Evolutionary conservation across 2,888 invertebrate genomes (phyloP).

Genomic region (Nemoura dubitans): DNA sequence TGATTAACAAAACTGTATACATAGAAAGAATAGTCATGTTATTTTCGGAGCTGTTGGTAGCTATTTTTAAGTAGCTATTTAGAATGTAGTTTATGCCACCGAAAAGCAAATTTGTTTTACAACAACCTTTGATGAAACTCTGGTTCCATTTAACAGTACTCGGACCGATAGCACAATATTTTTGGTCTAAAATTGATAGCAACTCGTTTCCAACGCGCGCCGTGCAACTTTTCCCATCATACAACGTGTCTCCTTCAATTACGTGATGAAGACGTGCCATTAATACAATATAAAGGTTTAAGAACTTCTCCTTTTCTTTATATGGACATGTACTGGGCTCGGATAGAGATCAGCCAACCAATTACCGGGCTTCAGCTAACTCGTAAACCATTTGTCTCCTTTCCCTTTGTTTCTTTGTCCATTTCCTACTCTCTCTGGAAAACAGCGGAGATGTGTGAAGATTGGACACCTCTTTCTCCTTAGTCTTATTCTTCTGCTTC

Average conservation of each 20-base stretch:
- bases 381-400: slow-evolving; percentile 50
- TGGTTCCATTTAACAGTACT: no score
- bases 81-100: no score
- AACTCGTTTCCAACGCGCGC: neutral
- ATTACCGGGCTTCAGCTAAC: slow-evolving; percentile 47
- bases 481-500: slow-evolving; percentile 24
- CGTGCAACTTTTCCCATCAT: neutral
- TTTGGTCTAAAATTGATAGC: no score
- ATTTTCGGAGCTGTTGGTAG: no score
- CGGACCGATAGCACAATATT: no score
- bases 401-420: slow-evolving; percentile 45
- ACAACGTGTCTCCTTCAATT: slow-evolving; percentile 36
- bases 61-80: no score
- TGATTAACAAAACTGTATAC: no score
- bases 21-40: no score
- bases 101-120: no score
- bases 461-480: slow-evolving; percentile 48
- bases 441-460: slow-evolving; percentile 47
- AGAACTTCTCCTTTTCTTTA: slow-evolving; percentile 38
- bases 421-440: slow-evolving; percentile 40
- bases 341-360: slow-evolving; percentile 46
- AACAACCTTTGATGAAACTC: no score
- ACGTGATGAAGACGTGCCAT: slow-evolving; percentile 43
- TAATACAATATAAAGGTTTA: slow-evolving; percentile 47
- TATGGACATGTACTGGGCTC: slow-evolving; percentile 43